These are phyloP conservation scores for Gadus chalcogrammus DNA, from an alignment of 2,113 vertebrate genomes.

Conservation along the genomic window DNA sequence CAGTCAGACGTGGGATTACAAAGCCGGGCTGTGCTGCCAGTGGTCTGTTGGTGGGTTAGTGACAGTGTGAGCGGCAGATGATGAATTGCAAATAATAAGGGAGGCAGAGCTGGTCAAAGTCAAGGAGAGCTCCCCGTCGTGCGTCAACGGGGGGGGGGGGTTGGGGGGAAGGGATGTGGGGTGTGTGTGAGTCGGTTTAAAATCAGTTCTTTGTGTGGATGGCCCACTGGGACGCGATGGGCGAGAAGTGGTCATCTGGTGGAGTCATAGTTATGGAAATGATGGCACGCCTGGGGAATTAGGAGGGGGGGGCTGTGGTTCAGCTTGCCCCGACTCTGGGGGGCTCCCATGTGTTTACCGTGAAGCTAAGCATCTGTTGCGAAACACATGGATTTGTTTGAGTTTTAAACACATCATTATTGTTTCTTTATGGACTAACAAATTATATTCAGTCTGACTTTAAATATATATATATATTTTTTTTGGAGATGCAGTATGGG, in stretches of 20 bases:
- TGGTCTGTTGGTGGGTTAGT: constrained; percentile 56
- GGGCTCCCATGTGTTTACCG: constrained; percentile 35
- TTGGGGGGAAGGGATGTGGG: neutral
- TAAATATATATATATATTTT: too few relatives aligned
- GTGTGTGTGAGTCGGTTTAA: constrained; percentile 62
- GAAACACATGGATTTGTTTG: too few relatives aligned
- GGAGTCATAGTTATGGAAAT: constrained; percentile 74
- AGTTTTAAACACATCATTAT: too few relatives aligned
- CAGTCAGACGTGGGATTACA: constrained; percentile 62
- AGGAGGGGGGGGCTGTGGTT: constrained; percentile 38
- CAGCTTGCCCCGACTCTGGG: constrained; percentile 10
- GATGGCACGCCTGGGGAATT: constrained; percentile 41
- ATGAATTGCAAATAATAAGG: constrained; percentile 71
- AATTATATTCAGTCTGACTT: too few relatives aligned
- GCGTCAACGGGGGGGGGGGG: constrained; percentile 30
- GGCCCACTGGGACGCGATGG: constrained; percentile 30
- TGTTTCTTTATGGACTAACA: too few relatives aligned
- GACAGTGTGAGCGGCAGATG: constrained; percentile 50
- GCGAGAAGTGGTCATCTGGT: constrained; percentile 63
- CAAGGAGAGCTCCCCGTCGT: constrained; percentile 63
- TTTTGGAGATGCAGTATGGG: too few relatives aligned
- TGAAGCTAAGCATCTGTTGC: neutral
- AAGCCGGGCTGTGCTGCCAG: constrained; percentile 35
- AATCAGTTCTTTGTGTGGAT: constrained; percentile 47
- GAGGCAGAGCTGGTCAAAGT: constrained; percentile 51